phyloP scores from a whole-genome alignment of 2,113 vertebrate genomes.

The Percopsis transmontana region DNA sequence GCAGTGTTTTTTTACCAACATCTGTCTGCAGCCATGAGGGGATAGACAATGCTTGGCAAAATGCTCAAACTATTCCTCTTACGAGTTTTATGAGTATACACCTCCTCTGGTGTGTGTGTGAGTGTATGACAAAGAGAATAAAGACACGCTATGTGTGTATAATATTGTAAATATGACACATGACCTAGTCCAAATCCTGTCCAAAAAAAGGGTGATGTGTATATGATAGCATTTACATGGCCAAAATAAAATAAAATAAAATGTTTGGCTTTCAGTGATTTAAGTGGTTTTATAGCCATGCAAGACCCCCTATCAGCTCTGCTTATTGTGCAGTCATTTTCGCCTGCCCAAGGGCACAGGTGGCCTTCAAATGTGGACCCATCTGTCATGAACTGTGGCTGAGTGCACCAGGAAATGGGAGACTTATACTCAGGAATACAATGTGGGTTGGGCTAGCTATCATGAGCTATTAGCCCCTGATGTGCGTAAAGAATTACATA shows the following conservation, averaged over 20 bases:
- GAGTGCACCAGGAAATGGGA: neutral
- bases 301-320: constrained; percentile 27
- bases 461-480: constrained; percentile 18
- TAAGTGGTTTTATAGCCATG: constrained; percentile 9
- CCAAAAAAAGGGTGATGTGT: constrained; percentile 18
- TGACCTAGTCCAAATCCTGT: constrained; percentile 21
- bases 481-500: constrained; percentile 22
- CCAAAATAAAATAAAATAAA: constrained; percentile 21
- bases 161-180: constrained; percentile 32
- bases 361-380: constrained; percentile 50
- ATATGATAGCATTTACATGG: constrained; percentile 4
- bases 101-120: constrained; percentile 22
- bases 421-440: constrained; percentile 27
- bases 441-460: constrained; percentile 21
- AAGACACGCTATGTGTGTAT: constrained; percentile 10
- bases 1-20: constrained; percentile 48
- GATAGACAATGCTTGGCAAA: constrained; percentile 28
- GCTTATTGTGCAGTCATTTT: constrained; percentile 25
- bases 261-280: neutral
- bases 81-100: constrained; percentile 41
- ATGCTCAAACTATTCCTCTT: constrained; percentile 49
- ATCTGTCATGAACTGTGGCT: constrained; percentile 50
- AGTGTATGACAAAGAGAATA: constrained; percentile 18
- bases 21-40: constrained; percentile 56
- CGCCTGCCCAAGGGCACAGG: constrained; percentile 57